Percentiles rank a stretch among this genome's conserved stretches.
These are phyloP conservation scores for Gnathonemus echidnorhynchus DNA, from an alignment of 2,113 vertebrate species.

Conservation along the genomic window DNA sequence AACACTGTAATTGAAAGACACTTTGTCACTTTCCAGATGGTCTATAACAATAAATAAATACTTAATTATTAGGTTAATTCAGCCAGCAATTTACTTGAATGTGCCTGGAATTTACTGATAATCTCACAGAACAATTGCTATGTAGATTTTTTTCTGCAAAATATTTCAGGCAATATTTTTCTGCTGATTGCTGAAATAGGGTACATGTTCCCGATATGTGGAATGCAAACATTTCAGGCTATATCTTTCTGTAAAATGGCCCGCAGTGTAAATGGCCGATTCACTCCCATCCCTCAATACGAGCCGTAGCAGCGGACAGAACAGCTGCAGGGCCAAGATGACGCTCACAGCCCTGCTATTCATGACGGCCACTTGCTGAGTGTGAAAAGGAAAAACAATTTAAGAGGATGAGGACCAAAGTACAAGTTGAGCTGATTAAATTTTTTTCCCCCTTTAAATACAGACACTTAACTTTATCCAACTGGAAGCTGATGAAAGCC, in stretches of 20 bases:
- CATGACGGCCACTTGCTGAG: neutral
- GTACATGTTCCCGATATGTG: neutral
- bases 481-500: constrained; percentile 1
- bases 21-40: neutral
- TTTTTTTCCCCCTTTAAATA: neutral
- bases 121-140: neutral
- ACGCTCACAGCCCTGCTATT: neutral
- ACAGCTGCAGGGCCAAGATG: neutral
- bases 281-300: neutral
- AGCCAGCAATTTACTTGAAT: neutral
- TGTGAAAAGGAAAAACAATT: neutral
- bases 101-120: neutral
- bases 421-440: constrained; percentile 4
- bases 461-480: neutral
- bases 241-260: neutral
- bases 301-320: neutral
- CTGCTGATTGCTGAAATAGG: neutral
- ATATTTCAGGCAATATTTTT: neutral
- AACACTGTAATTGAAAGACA: neutral
- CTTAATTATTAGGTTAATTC: neutral
- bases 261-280: neutral
- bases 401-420: neutral
- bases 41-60: neutral
- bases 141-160: neutral
- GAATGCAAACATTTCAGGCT: neutral